Percentiles rank a stretch among this genome's conserved stretches.
Evolutionary conservation across 2,888 invertebrate genomes (phyloP).

Genomic region (Dynastes tityus): DNA sequence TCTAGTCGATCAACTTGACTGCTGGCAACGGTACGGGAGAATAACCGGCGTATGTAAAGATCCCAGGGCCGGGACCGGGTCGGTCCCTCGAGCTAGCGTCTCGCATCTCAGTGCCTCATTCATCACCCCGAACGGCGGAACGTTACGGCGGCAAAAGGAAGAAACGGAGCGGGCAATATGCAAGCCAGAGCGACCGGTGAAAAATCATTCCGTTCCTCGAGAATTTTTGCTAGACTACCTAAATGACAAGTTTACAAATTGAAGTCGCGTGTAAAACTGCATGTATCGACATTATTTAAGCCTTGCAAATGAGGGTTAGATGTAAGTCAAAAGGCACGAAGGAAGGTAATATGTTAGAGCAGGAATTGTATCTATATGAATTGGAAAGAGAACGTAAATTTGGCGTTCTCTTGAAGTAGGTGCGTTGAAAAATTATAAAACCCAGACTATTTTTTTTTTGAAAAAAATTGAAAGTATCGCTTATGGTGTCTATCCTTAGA

Average conservation of each 20-base stretch:
- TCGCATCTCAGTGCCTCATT: constrained; percentile 2
- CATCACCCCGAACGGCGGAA: constrained; percentile 13
- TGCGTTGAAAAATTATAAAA: no score
- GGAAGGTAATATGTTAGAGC: background rate
- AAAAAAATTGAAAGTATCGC: no score
- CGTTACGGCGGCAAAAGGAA: constrained; percentile 21
- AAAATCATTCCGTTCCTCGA: constrained; percentile 27
- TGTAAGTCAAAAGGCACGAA: background rate
- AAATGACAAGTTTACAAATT: constrained; percentile 29
- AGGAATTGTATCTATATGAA: no score
- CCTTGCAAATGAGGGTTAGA: background rate
- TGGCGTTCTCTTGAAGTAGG: no score
- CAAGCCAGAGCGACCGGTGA: background rate
- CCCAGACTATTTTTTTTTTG: no score
- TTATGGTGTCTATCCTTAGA: no score
- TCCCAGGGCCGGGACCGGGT: background rate
- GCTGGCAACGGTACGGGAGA: constrained; percentile 21
- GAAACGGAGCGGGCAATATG: constrained; percentile 21
- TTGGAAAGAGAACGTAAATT: no score
- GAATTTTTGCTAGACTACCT: constrained; percentile 26
- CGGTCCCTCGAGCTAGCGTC: background rate
- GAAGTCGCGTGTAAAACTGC: constrained; percentile 11
- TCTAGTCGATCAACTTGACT: constrained; percentile 22
- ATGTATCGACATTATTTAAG: constrained; percentile 5
- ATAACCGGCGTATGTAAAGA: constrained; percentile 20